Base-by-base conservation (phyloP, 1,140 invertebrate species). In the Phymorhynchus buccinoides region DNA sequence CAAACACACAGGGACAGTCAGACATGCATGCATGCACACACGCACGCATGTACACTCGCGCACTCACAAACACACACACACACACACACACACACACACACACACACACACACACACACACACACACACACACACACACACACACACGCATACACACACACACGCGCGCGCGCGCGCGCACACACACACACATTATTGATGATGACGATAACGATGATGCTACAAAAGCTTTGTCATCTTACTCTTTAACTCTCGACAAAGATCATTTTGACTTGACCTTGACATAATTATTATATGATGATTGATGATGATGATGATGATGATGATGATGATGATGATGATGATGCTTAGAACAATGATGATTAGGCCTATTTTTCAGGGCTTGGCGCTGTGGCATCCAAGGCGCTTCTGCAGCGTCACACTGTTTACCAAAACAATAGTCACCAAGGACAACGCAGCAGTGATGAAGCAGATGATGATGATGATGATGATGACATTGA, bases 51-150 rank as follows among this genome's bases (percentile, higher is more conserved):
- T 44, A 27, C 37, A 44, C 3, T 3, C 41, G n/a, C 32, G 41
- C 44, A 16, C 14, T 27, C 39, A 42, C 1, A 37, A 6, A 44
- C 41, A 79, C 27, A 14, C 37, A 79, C 77, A 79, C 1, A 18
- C 22, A 12, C 32, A 41, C 77, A 18, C 14, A 41, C 37, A 22
- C 41, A 44, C 35, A 35, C 14, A 27, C 44, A 79, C 41, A 32
- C 77, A 79, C 77, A 44, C 44, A 48, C 77, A 44, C n/a, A 48
- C n/a, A 44, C 62, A 79, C n/a, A 44, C 44, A 42, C 41, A 32
- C 73, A 77, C 73, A 18, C 73, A 77, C 73, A 37, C 41, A 42
- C 75, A 27, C 41, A 77, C 37, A 35, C 75, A 27, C 18, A 22
- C 75, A 41, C 37, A 27, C 75, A 77, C 37, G 16, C 75, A 73